These are phyloP conservation scores for Silurus asotus DNA, from an alignment of 2,113 vertebrate species.

Conservation along the genomic window DNA sequence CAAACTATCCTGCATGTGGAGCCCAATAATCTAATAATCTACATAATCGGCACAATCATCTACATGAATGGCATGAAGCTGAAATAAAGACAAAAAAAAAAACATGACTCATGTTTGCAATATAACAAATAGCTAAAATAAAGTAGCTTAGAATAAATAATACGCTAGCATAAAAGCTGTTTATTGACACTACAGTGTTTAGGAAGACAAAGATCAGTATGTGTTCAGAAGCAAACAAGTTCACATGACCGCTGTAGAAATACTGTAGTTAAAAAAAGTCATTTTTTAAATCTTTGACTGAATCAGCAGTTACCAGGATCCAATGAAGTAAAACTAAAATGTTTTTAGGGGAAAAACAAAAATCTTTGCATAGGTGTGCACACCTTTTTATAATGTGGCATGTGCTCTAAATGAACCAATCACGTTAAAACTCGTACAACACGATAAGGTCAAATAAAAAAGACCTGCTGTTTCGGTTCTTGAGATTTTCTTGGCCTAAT, in stretches of 20 bases:
- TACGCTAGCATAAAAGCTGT: background rate
- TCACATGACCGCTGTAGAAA: background rate
- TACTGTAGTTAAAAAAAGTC: background rate
- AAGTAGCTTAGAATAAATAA: background rate
- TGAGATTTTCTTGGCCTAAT: background rate
- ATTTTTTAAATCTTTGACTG: background rate
- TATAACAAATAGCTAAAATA: background rate
- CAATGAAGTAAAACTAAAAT: background rate
- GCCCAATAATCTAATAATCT: no score
- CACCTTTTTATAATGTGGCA: background rate
- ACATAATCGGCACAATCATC: background rate
- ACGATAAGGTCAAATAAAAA: no score
- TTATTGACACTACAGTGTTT: background rate
- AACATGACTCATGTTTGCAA: background rate
- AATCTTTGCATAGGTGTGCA: background rate
- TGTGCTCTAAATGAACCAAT: background rate
- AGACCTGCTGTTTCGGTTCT: no score
- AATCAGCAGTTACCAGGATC: background rate
- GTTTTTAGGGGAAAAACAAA: background rate
- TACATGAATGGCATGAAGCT: background rate
- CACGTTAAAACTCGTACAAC: background rate
- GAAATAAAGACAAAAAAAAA: background rate
- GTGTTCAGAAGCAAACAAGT: background rate
- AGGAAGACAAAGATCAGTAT: background rate
- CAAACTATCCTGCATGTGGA: background rate